phyloP scores from a whole-genome alignment of 2,113 vertebrate genomes.

The Sphaerodactylus townsendi region DNA sequence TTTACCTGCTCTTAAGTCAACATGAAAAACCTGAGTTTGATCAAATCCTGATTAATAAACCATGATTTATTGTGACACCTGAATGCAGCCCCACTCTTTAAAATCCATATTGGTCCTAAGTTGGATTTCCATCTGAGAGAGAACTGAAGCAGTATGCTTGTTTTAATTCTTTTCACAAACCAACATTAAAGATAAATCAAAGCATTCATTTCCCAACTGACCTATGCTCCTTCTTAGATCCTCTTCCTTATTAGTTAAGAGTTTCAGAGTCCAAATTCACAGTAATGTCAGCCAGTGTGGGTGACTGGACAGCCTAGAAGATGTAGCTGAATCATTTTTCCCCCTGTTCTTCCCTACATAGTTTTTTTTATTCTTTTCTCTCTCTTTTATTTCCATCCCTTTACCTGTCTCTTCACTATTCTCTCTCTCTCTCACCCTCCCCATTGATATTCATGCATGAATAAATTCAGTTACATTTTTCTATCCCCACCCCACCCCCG shows the following conservation, averaged over 20 bases:
- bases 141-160: neutral
- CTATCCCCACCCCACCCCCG: conserved; percentile 43
- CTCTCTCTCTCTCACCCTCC: conserved; percentile 42
- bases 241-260: neutral
- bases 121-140: neutral
- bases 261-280: conserved; percentile 11
- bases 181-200: neutral
- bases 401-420: conserved; percentile 4
- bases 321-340: neutral
- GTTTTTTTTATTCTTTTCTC: neutral
- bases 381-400: neutral
- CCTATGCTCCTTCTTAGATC: neutral
- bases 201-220: neutral
- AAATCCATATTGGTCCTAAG: neutral
- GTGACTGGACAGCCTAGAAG: conserved; percentile 4
- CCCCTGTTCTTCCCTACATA: neutral
- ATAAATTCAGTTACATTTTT: conserved; percentile 72
- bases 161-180: neutral
- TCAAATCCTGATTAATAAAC: too few relatives aligned
- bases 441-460: conserved; percentile 69
- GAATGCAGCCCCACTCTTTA: neutral
- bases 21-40: too few relatives aligned
- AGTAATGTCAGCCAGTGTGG: neutral
- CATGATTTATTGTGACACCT: neutral
- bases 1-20: too few relatives aligned